These are phyloP conservation scores for Formica selysi DNA, from an alignment of 1,140 invertebrate genomes.

Conservation along the genomic window DNA sequence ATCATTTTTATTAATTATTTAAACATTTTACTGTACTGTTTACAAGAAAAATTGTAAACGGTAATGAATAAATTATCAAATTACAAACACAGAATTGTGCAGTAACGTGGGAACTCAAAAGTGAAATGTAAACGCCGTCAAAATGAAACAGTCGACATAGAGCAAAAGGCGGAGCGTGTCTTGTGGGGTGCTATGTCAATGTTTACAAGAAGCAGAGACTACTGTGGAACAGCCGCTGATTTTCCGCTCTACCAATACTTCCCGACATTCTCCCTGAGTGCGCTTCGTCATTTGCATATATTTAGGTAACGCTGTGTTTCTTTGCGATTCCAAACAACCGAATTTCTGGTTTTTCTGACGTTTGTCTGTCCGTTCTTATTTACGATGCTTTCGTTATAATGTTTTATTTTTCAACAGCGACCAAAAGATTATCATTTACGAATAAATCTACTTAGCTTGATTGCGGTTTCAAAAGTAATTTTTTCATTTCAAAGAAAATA, in stretches of 20 bases:
- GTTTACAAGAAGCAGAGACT: conserved; percentile 52
- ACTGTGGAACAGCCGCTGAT: not conserved
- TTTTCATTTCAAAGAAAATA: no score
- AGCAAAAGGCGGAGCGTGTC: not conserved
- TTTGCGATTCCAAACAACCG: conserved; percentile 23
- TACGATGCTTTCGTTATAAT: not conserved
- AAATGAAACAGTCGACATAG: not conserved
- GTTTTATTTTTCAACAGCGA: not conserved
- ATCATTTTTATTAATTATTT: not conserved
- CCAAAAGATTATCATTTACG: not conserved
- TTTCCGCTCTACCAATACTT: conserved; percentile 37
- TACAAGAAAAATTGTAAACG: not conserved
- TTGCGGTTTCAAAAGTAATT: not conserved
- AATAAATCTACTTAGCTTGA: not conserved
- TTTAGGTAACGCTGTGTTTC: conserved; percentile 36
- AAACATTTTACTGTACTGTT: not conserved
- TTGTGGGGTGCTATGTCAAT: conserved; percentile 46
- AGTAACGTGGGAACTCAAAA: not conserved
- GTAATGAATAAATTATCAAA: not conserved
- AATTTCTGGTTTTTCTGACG: not conserved
- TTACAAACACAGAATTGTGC: not conserved
- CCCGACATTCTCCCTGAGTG: not conserved
- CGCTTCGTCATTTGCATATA: conserved; percentile 36
- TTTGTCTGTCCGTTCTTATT: conserved; percentile 17
- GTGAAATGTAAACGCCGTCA: not conserved